Conservation (phyloP, 2,888 invertebrate genomes). For the Auanema sp. region DNA sequence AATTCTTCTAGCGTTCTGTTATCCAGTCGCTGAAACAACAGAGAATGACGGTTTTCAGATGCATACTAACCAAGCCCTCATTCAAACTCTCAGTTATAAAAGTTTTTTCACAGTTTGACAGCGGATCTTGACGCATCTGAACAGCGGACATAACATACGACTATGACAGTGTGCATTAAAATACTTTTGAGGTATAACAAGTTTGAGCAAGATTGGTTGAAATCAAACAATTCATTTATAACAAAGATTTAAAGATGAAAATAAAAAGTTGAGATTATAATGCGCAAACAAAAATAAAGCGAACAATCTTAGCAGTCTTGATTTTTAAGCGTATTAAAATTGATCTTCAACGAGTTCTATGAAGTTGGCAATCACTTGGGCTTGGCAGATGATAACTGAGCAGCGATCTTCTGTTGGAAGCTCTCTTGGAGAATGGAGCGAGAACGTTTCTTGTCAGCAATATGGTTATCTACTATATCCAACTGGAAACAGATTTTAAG, state of each 20-base stretch:
- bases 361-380: conserved; percentile 2
- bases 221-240: not conserved
- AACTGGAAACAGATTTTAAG: conserved; percentile 18
- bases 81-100: conserved; percentile 23
- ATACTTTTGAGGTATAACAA: no score
- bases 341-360: not conserved
- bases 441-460: conserved; percentile 36
- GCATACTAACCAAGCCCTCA: conserved; percentile 18
- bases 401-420: conserved; percentile 41
- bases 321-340: not conserved
- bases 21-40: conserved; percentile 39
- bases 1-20: conserved; percentile 40
- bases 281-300: conserved; percentile 4
- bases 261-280: conserved; percentile 5
- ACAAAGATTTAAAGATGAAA: conserved; percentile 3
- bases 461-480: conserved; percentile 36
- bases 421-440: conserved; percentile 36
- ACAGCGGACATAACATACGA: not conserved
- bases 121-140: conserved; percentile 28
- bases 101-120: conserved; percentile 21
- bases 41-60: not conserved
- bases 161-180: not conserved
- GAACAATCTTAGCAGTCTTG: not conserved
- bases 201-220: not conserved
- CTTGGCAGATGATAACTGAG: conserved; percentile 30